These are phyloP conservation scores for Neogobius melanostomus DNA, from an alignment of 2,113 vertebrate genomes.

Conservation along the genomic window DNA sequence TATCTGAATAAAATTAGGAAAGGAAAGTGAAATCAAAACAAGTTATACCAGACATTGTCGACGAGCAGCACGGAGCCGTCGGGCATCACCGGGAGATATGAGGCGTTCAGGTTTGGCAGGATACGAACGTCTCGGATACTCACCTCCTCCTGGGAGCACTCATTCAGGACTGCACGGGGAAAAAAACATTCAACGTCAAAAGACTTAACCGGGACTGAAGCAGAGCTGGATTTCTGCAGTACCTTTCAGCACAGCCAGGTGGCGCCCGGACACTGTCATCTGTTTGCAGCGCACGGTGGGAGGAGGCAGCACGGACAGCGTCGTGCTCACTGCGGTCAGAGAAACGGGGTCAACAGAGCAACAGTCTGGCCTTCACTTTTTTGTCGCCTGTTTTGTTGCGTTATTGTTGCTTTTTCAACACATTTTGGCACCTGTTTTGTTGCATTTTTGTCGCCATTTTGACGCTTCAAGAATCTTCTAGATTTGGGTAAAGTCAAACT, in stretches of 20 bases:
- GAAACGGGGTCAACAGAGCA: background rate
- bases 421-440: too few species aligned
- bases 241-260: conserved; percentile 88
- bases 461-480: too few species aligned
- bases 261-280: conserved; percentile 86
- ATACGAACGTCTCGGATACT: conserved; percentile 82
- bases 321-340: conserved; percentile 81
- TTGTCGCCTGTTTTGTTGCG: too few species aligned
- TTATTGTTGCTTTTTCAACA: too few species aligned
- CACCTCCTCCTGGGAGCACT: conserved; percentile 87
- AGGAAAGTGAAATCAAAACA: too few species aligned
- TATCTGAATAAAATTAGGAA: too few species aligned
- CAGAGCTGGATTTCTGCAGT: background rate
- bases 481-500: too few species aligned
- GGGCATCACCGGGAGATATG: conserved; percentile 89
- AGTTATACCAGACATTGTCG: conserved; percentile 85
- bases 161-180: conserved; percentile 79
- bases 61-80: conserved; percentile 89
- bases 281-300: conserved; percentile 85
- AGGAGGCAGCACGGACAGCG: conserved; percentile 86
- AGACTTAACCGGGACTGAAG: background rate
- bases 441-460: too few species aligned
- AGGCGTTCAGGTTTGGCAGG: conserved; percentile 88
- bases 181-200: background rate
- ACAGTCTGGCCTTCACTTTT: too few species aligned